phyloP scores from a whole-genome alignment of 37 sponge, comb jelly and placozoan genomes.

The Chondrilla cf. caribensis region DNA sequence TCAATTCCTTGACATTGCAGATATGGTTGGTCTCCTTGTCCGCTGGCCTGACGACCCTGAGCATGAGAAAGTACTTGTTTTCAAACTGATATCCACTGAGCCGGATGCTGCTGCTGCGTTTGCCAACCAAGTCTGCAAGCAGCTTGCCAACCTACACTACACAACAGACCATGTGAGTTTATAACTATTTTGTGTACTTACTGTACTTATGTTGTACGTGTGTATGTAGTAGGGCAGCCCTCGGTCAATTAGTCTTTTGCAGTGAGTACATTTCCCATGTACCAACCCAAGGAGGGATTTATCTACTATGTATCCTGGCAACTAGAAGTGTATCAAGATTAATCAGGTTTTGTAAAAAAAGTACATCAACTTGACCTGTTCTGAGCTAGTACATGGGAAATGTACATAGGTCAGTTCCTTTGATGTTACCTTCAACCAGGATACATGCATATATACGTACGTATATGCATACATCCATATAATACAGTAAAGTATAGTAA shows the following conservation, averaged over 20 bases:
- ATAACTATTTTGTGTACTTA: neutral
- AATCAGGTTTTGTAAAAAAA: no score
- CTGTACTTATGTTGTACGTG: neutral
- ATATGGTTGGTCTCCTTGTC: constrained; percentile 72
- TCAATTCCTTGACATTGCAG: no score
- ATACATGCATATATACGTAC: neutral
- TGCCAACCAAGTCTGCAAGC: constrained; percentile 13
- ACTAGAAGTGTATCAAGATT: no score
- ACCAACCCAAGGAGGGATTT: neutral
- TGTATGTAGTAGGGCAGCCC: neutral
- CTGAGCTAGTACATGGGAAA: no score
- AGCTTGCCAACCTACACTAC: constrained; percentile 52
- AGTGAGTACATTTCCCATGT: neutral
- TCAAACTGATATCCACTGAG: constrained; percentile 30
- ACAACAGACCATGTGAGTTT: constrained; percentile 38
- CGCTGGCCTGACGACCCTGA: constrained; percentile 61
- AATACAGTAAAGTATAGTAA: neutral
- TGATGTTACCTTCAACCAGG: no score
- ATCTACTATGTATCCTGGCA: no score
- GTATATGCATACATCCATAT: neutral
- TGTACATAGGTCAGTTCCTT: no score
- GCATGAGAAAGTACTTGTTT: constrained; percentile 70
- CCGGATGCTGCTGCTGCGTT: neutral
- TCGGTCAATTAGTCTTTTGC: neutral
- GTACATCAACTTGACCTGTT: no score